Percentiles rank a stretch among this genome's conserved stretches.
phyloP scores from a whole-genome alignment of 2,797 vertebrate genomes.

The Hafferia zeledoni region DNA sequence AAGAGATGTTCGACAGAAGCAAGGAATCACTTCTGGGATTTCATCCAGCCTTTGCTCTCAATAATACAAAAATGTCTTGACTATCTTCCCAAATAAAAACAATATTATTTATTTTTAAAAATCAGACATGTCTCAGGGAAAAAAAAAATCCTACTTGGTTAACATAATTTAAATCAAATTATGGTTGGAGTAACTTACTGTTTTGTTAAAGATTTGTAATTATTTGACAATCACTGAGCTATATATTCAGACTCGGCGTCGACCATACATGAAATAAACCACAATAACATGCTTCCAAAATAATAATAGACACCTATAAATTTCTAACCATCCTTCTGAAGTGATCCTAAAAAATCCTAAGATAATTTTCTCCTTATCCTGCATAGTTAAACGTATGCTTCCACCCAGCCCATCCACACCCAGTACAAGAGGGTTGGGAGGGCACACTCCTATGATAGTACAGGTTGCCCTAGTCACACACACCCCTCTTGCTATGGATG shows the following conservation, averaged over 20 bases:
- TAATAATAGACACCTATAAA: not conserved
- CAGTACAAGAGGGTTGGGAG: not conserved
- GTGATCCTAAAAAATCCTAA: not conserved
- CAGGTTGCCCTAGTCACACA: not conserved
- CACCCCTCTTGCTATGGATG: not conserved
- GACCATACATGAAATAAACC: not conserved
- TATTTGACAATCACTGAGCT: not conserved
- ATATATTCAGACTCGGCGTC: not conserved
- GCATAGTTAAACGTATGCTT: accelerated
- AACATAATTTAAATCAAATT: not conserved
- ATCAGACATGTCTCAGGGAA: not conserved
- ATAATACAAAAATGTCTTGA: not conserved
- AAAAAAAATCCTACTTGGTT: not conserved
- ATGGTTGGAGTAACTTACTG: not conserved
- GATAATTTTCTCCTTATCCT: not conserved
- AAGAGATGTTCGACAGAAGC: not conserved
- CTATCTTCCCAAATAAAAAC: not conserved
- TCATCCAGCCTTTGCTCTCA: not conserved
- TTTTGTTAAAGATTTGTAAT: not conserved
- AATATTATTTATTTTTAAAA: not conserved
- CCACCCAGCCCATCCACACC: accelerated
- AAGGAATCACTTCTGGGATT: not conserved
- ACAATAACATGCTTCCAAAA: not conserved
- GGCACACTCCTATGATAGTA: not conserved
- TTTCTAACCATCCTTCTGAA: not conserved